These are phyloP conservation scores for Callionymus lyra DNA, from an alignment of 2,113 vertebrate species.

Conservation along the genomic window DNA sequence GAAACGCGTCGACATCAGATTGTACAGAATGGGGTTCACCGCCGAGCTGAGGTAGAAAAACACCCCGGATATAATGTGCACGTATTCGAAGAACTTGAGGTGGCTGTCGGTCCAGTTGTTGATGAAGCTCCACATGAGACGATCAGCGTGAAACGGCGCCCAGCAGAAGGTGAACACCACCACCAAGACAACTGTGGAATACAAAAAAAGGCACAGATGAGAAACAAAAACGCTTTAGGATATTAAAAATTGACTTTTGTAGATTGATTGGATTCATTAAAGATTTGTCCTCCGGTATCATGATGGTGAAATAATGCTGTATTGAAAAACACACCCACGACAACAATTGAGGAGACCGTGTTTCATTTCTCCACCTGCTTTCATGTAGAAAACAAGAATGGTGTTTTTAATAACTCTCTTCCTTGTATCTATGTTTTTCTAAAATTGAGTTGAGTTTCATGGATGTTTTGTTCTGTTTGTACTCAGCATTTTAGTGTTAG, in stretches of 20 bases:
- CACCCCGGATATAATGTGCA: constrained; percentile 80
- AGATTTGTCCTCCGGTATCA: neutral
- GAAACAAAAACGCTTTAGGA: neutral
- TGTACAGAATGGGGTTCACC: constrained; percentile 86
- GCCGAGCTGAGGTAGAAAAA: constrained; percentile 91
- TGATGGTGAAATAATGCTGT: neutral
- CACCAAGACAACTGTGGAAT: constrained; percentile 76
- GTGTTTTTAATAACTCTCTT: too few relatives aligned
- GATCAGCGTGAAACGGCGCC: constrained; percentile 88
- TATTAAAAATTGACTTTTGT: constrained; percentile 1
- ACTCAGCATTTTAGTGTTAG: too few relatives aligned
- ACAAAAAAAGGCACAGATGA: constrained; percentile 1
- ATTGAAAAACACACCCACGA: too few relatives aligned
- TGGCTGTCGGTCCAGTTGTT: constrained; percentile 68
- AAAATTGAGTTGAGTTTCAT: too few relatives aligned
- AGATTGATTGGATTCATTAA: constrained; percentile 1
- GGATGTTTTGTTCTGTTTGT: too few relatives aligned
- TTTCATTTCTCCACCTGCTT: too few relatives aligned
- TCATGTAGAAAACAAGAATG: too few relatives aligned
- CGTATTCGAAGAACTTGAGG: constrained; percentile 69
- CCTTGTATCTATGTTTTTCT: too few relatives aligned
- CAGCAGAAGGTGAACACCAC: constrained; percentile 90
- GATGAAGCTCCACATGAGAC: constrained; percentile 88
- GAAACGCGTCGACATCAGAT: constrained; percentile 89
- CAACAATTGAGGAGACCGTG: too few relatives aligned